Evolutionary conservation across 2,113 vertebrate species (phyloP), one percentile per base, ranked within the genome.

Genomic region (Grus americana): DNA sequence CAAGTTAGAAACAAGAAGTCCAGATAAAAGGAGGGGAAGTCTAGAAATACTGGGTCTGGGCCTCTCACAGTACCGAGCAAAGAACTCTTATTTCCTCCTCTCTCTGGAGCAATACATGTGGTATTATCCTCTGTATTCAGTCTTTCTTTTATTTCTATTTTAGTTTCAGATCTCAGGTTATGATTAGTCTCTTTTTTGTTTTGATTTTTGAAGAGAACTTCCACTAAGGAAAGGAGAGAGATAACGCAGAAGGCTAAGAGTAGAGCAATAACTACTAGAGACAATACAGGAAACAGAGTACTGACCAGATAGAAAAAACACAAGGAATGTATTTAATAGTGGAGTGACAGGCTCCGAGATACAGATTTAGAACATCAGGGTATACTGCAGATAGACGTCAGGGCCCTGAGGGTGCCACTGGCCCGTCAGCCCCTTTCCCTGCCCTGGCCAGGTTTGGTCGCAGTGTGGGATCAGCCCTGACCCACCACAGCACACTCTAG

Each of bases 401-500:
- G 30, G 34, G 38, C 34, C 12, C 27, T 29, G 26, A 71, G 42
- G 9, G 24, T 52, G 34, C 32, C 22, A 0, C 34, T 32, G 47
- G 62, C 36, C 62, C 67, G 57, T 73, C 52, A 80, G 73, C 21
- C 42, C 63, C 44, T 46, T 17, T 7, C 13, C 49, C 34, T 30
- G 24, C 22, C 30, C 29, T 19, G 36, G 54, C 49, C 12, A 8
- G 36, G 7, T n/a, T 6, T 58, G 75, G 15, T 32, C 12, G 42
- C 23, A 10, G 19, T 2, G 11, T 2, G 1, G 36, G 22, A 11
- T 21, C 36, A 18, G 50, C 38, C 38, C 61, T 40, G 46, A n/a
- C 58, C 13, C 23, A 13, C 9, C 0, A 2, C 66, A 46, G 22
- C 22, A 14, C 0, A 2, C 36, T 18, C 18, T 5, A 24, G 49